Base-by-base conservation (phyloP, 2,888 invertebrate genomes). In the Stenchaetothrips biformis region DNA sequence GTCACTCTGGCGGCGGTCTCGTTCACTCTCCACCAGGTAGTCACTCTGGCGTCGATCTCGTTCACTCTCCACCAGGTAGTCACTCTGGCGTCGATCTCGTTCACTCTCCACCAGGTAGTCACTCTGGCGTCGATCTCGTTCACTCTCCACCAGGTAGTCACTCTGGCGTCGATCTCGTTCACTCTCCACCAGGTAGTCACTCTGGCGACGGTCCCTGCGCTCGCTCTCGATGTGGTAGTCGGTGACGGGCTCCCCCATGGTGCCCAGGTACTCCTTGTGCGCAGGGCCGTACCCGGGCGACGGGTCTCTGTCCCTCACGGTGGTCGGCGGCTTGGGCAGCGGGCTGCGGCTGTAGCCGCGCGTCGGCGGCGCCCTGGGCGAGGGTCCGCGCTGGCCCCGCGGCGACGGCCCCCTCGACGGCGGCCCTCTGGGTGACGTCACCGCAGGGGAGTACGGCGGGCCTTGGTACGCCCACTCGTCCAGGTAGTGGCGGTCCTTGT, bases 151-250 rank as follows among this genome's bases (percentile, higher is more conserved):
- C 1, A 37, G 37, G 37, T 37, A 37, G 37, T 37, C 37, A 37
- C 37, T 37, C 37, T 37, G 37, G 2, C 37, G 37, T 2, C 37
- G 37, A 4, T 37, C 37, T 37, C 59, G 8, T 0, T 59, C 59
- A 18, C 59, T 59, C 18, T 59, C 59, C 59, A 59, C 18, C 4
- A 59, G 59, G 59, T 37, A 37, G 37, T 37, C 37, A 37, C 37
- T 59, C 59, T 59, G 59, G 59, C 59, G 59, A 6, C 59, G 59
- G 18, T 59, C 59, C 18, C 67, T 21, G 11, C 67, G 67, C 21
- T 74, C 67, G 67, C 67, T 74, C 67, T 74, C 67, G 21, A 74
- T 74, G 67, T 74, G 67, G 67, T 74, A 74, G 67, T 74, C 67
- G 67, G 67, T 25, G 25, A 74, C 67, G 0, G 67, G 67, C 2